These are phyloP conservation scores for Hypothenemus hampei DNA, from an alignment of 1,140 invertebrate genomes.

Conservation along the genomic window DNA sequence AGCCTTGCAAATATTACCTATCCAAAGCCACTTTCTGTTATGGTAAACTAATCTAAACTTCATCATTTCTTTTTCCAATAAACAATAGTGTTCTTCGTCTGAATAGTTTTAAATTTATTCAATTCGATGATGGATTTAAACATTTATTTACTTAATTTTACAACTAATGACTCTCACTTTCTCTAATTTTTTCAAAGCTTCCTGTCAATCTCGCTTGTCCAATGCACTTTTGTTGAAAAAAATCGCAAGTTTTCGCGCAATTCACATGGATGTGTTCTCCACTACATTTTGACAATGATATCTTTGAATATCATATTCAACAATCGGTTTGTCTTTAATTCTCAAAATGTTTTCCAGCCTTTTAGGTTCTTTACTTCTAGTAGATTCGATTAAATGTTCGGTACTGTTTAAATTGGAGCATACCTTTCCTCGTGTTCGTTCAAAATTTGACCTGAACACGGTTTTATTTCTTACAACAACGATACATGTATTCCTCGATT, in stretches of 20 bases:
- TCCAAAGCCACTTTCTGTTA: neutral
- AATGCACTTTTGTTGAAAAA: too few species aligned
- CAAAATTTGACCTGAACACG: neutral
- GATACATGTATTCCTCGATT: neutral
- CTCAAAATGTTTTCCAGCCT: neutral
- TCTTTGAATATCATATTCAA: too few species aligned
- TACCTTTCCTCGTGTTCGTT: neutral
- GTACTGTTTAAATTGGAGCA: neutral
- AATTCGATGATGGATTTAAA: neutral
- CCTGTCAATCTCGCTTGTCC: too few species aligned
- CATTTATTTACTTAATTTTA: too few species aligned
- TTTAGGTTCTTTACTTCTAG: neutral
- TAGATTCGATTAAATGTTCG: neutral
- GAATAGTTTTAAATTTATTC: neutral
- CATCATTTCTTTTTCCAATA: neutral
- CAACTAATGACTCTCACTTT: too few species aligned
- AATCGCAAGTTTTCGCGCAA: too few species aligned
- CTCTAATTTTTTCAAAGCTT: too few species aligned
- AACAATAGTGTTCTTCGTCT: neutral
- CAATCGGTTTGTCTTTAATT: too few species aligned
- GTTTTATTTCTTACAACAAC: neutral
- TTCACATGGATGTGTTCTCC: too few species aligned
- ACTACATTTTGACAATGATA: too few species aligned
- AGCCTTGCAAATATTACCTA: neutral
- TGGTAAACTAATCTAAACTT: neutral